phyloP scores from a whole-genome alignment of 2,797 vertebrate genomes.

The Eurystomus glaucurus region DNA sequence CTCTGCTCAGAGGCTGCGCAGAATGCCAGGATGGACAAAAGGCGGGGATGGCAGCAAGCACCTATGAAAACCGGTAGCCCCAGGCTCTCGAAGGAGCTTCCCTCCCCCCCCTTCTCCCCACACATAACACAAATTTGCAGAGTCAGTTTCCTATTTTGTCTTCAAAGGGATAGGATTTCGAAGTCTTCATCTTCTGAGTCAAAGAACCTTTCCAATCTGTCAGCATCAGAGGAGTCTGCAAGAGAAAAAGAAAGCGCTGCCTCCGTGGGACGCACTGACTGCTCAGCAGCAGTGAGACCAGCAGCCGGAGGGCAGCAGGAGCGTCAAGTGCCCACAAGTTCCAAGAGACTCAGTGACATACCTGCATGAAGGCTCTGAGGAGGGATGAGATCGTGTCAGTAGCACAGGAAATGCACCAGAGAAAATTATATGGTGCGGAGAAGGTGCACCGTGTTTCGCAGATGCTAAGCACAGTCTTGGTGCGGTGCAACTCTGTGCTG shows the following conservation, averaged over 20 bases:
- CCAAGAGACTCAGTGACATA: not conserved
- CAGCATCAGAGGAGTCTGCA: slow-evolving; percentile 94
- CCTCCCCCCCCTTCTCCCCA: slow-evolving; percentile 71
- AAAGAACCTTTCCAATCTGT: slow-evolving; percentile 96
- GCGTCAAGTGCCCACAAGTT: not conserved
- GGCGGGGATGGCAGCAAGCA: slow-evolving; percentile 70
- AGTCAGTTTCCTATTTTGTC: slow-evolving; percentile 67
- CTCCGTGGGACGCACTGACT: not conserved
- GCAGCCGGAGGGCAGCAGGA: not conserved
- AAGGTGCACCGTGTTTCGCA: fast-evolving
- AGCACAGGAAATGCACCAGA: not conserved
- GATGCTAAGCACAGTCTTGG: not conserved
- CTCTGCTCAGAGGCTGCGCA: slow-evolving; percentile 60
- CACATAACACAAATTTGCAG: slow-evolving; percentile 69
- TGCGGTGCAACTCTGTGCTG: not conserved
- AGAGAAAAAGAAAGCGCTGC: not conserved
- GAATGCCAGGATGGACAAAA: slow-evolving; percentile 72
- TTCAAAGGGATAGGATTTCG: slow-evolving; percentile 97
- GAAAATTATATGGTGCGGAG: fast-evolving
- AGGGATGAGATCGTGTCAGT: not conserved
- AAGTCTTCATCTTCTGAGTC: slow-evolving; percentile 99
- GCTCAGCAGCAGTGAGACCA: not conserved
- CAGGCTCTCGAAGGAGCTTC: slow-evolving; percentile 77
- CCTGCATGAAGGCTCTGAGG: not conserved
- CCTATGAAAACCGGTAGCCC: slow-evolving; percentile 76